Percentiles rank a stretch among this genome's conserved stretches.
phyloP scores from a whole-genome alignment of 2,113 vertebrate genomes.

The Cyanoderma ruficeps region DNA sequence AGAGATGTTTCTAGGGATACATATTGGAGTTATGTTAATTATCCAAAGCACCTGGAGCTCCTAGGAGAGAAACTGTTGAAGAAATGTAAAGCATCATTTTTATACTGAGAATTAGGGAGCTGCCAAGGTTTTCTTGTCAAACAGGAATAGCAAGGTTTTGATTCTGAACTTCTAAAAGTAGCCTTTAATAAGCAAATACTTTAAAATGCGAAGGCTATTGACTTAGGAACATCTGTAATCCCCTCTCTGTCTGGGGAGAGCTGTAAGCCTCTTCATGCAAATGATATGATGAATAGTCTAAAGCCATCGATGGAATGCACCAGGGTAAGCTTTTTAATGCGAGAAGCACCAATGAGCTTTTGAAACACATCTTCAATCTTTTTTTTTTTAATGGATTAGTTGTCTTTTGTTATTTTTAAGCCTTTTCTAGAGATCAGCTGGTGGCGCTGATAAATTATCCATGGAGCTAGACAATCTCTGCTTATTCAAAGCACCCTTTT shows the following conservation, averaged over 20 bases:
- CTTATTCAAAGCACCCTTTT: conserved; percentile 49
- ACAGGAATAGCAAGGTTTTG: conserved; percentile 25
- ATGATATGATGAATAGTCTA: conserved; percentile 44
- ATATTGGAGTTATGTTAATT: neutral
- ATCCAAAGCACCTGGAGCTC: conserved; percentile 17
- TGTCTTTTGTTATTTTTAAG: conserved; percentile 55
- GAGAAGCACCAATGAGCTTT: conserved; percentile 22
- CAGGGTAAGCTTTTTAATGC: conserved; percentile 36
- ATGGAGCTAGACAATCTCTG: conserved; percentile 48
- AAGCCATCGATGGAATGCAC: conserved; percentile 28
- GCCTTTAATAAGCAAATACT: conserved; percentile 50
- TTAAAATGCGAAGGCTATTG: conserved; percentile 46
- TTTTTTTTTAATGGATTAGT: conserved; percentile 41
- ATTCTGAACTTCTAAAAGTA: conserved; percentile 43
- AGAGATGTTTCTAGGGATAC: neutral
- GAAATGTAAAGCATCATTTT: conserved; percentile 9
- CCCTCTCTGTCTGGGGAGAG: conserved; percentile 33
- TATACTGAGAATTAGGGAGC: neutral
- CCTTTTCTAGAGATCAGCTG: conserved; percentile 59
- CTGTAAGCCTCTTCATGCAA: conserved; percentile 56
- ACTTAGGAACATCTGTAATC: conserved; percentile 50
- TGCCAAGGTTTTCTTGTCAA: conserved; percentile 35
- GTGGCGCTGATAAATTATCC: conserved; percentile 67
- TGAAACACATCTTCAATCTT: conserved; percentile 11
- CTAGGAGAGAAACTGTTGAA: neutral